phyloP scores from a whole-genome alignment of 2,888 invertebrate genomes.

The Cheilosia urbana region DNA sequence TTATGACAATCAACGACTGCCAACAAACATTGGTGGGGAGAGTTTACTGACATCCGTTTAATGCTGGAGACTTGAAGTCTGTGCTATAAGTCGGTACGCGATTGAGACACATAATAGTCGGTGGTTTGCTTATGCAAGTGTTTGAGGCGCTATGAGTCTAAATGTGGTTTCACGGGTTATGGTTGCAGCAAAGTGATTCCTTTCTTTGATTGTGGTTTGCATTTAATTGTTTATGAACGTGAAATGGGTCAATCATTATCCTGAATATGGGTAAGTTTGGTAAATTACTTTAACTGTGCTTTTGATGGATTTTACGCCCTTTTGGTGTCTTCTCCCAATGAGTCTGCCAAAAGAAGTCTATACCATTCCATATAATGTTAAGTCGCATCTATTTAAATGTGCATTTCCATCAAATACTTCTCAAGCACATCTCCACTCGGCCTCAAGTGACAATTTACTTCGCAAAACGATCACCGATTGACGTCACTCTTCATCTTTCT shows the following conservation, averaged over 20 bases:
- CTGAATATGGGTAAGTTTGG: too few relatives aligned
- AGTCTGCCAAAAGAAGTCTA: too few relatives aligned
- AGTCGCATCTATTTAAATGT: neutral
- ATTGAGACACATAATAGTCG: neutral
- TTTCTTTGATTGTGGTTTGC: neutral
- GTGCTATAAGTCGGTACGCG: neutral
- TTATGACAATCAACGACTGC: conserved; percentile 42
- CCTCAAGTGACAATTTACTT: conserved; percentile 1
- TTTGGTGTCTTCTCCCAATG: too few relatives aligned
- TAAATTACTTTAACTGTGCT: too few relatives aligned
- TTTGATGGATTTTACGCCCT: too few relatives aligned
- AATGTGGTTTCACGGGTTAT: neutral
- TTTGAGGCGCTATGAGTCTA: conserved; percentile 6
- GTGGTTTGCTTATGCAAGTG: conserved; percentile 38
- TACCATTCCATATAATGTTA: neutral
- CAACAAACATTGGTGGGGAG: conserved; percentile 8
- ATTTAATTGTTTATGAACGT: neutral
- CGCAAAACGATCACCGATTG: conserved; percentile 3
- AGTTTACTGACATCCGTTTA: conserved; percentile 66
- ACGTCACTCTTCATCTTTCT: conserved; percentile 39
- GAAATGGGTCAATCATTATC: neutral
- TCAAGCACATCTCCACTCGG: neutral
- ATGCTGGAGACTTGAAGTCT: conserved; percentile 34
- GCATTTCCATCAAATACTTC: neutral
- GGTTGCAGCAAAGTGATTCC: neutral